A percentile compares a stretch with the other conserved stretches of the same genome.
Evolutionary conservation across 2,888 invertebrate species (phyloP).

Genomic region (Parnassius smintheus): DNA sequence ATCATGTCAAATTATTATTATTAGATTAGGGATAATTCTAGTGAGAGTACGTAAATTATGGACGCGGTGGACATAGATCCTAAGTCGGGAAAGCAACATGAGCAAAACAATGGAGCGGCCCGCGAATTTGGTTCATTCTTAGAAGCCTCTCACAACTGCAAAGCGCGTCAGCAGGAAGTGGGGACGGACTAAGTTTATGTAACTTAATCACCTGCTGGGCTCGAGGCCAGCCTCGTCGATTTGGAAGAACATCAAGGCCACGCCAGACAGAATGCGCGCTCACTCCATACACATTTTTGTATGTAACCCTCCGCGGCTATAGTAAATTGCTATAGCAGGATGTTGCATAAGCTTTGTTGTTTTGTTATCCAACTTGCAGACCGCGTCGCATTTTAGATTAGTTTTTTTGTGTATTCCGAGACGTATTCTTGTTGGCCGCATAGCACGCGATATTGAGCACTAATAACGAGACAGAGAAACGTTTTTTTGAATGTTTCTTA

Average conservation of each 20-base stretch:
- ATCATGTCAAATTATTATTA: too few relatives aligned
- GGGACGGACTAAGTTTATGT: slow-evolving; percentile 78
- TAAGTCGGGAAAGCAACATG: slow-evolving; percentile 55
- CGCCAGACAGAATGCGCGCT: slow-evolving; percentile 60
- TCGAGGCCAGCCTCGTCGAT: slow-evolving; percentile 64
- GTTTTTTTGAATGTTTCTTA: slow-evolving; percentile 24
- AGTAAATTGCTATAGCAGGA: slow-evolving; percentile 65
- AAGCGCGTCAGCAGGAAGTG: slow-evolving; percentile 77
- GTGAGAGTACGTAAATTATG: background rate
- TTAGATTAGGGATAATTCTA: background rate
- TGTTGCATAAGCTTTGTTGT: slow-evolving; percentile 79
- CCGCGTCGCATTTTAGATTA: slow-evolving; percentile 73
- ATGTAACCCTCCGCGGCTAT: slow-evolving; percentile 49
- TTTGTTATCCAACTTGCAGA: slow-evolving; percentile 69
- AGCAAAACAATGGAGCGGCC: slow-evolving; percentile 65
- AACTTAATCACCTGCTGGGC: slow-evolving; percentile 78
- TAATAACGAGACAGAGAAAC: slow-evolving; percentile 44
- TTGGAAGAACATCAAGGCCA: slow-evolving; percentile 76
- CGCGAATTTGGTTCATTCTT: slow-evolving; percentile 72
- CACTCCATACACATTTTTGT: slow-evolving; percentile 63
- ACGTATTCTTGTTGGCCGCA: slow-evolving; percentile 44
- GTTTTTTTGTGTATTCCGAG: slow-evolving; percentile 57
- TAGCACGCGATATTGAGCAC: slow-evolving; percentile 54
- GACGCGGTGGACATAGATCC: slow-evolving; percentile 40
- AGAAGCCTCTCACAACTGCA: slow-evolving; percentile 75